Evolutionary conservation across 2,797 vertebrate genomes (phyloP).

Genomic region (Pyrocephalus nanus): DNA sequence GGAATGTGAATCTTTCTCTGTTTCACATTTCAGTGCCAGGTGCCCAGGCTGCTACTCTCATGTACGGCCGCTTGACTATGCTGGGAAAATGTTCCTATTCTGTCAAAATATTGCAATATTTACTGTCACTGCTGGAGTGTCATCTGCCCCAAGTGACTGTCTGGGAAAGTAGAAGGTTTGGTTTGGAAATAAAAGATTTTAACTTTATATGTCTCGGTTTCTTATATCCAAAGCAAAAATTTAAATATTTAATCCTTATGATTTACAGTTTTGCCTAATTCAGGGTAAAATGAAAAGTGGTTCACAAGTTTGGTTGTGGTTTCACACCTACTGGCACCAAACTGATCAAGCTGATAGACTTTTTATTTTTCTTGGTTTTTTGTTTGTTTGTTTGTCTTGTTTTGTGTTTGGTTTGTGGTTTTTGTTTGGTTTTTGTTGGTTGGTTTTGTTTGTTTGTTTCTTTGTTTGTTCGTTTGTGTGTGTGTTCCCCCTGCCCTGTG

Average conservation of each 20-base stretch:
- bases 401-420: no score
- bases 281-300: not conserved
- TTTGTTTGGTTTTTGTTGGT: not conserved
- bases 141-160: not conserved
- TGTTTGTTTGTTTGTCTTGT: not conserved
- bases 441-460: not conserved
- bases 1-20: not conserved
- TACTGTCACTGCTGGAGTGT: not conserved
- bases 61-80: not conserved
- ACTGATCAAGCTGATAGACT: not conserved
- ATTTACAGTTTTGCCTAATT: not conserved
- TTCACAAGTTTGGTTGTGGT: not conserved
- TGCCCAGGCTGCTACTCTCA: not conserved
- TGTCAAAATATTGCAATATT: not conserved
- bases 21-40: not conserved
- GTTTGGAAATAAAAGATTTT: not conserved
- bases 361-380: not conserved
- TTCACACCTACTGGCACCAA: not conserved
- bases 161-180: not conserved
- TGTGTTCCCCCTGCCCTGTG: rapidly evolving
- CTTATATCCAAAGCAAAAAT: not conserved
- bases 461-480: not conserved
- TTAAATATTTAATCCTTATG: not conserved
- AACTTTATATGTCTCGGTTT: not conserved
- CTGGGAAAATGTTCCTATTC: not conserved